These are phyloP conservation scores for Rhinopomastus cyanomelas DNA, from an alignment of 2,113 vertebrate species.

Conservation along the genomic window DNA sequence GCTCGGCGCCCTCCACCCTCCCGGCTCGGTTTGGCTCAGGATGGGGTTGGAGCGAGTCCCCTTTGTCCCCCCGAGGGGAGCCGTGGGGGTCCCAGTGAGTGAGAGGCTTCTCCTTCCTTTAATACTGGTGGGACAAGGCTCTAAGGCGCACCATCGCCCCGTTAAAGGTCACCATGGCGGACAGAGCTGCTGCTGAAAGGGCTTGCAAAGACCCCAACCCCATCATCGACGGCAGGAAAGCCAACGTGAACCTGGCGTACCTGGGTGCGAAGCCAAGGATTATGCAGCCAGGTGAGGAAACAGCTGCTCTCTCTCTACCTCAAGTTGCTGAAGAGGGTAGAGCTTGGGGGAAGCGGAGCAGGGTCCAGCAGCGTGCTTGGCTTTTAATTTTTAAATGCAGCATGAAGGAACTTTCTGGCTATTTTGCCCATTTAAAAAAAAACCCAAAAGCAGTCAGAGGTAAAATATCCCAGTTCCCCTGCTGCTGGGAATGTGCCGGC, in stretches of 20 bases:
- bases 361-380: background rate
- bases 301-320: background rate
- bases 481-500: background rate
- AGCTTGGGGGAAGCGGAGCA: background rate
- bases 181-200: slow-evolving; percentile 92
- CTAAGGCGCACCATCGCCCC: slow-evolving; percentile 51
- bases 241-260: slow-evolving; percentile 98
- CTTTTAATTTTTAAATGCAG: background rate
- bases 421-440: background rate
- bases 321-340: background rate
- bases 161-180: slow-evolving; percentile 95
- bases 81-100: background rate
- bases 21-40: background rate
- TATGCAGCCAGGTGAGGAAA: slow-evolving; percentile 94
- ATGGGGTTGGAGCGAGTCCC: background rate
- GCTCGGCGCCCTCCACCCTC: background rate
- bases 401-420: background rate
- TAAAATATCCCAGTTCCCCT: background rate
- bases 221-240: slow-evolving; percentile 98
- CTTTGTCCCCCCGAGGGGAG: background rate
- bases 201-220: slow-evolving; percentile 99
- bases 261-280: slow-evolving; percentile 96
- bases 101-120: background rate
- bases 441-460: background rate
- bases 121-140: background rate